Conservation (phyloP, 1,140 invertebrate species). For the Scaptomyza pallida region DNA sequence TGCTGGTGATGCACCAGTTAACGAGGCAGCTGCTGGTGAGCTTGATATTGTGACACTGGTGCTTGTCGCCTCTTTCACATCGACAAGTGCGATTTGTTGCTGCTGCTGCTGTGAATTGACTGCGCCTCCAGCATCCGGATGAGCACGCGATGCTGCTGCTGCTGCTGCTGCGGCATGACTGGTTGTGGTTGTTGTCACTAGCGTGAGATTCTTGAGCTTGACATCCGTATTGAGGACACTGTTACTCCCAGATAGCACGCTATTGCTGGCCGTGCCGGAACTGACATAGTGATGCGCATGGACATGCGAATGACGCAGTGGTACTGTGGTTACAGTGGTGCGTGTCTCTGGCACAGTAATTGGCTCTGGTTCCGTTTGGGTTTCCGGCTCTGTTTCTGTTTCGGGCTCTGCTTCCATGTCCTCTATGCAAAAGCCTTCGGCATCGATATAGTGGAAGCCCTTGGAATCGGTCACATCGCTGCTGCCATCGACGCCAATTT, state of each 20-base stretch:
- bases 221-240: slow-evolving; percentile 47
- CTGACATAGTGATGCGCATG: slow-evolving; percentile 22
- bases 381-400: slow-evolving; percentile 45
- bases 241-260: slow-evolving; percentile 50
- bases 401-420: slow-evolving; percentile 62
- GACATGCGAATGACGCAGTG: slow-evolving; percentile 34
- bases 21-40: slow-evolving; percentile 25
- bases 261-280: slow-evolving; percentile 25
- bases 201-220: slow-evolving; percentile 78
- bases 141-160: neutral
- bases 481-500: slow-evolving; percentile 68
- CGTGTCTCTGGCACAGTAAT: slow-evolving; percentile 2
- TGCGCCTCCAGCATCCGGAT: slow-evolving; percentile 13
- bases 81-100: slow-evolving; percentile 61
- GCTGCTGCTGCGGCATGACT: neutral
- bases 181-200: slow-evolving; percentile 61
- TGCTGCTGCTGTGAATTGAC: slow-evolving; percentile 27
- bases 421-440: slow-evolving; percentile 72
- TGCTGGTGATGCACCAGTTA: too few relatives aligned
- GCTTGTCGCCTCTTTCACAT: slow-evolving; percentile 71
- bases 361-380: neutral
- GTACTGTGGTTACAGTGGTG: slow-evolving; percentile 24
- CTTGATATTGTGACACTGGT: slow-evolving; percentile 74
- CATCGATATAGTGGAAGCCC: slow-evolving; percentile 70
- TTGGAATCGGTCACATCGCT: slow-evolving; percentile 65